Evolutionary conservation across 30 jellyfish, hydroid and myxozoan species (phyloP).

Genomic region (Aurelia sp.): DNA sequence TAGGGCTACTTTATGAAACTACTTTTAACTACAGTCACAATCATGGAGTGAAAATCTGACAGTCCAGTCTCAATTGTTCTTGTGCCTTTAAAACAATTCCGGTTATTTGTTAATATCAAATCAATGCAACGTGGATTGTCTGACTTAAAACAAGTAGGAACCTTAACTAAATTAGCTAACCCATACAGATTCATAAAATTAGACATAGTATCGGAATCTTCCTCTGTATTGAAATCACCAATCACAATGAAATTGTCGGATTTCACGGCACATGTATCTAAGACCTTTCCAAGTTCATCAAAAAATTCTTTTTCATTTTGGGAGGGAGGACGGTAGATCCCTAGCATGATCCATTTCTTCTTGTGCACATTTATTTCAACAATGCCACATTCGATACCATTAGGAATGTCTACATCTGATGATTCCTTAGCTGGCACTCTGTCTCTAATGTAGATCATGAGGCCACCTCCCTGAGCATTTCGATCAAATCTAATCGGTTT

Average conservation of each 20-base stretch:
- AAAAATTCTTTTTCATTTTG: conserved; percentile 31
- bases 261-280: conserved; percentile 25
- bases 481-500: not conserved
- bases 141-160: not conserved
- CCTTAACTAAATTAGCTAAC: conserved; percentile 32
- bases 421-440: conserved; percentile 15
- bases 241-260: conserved; percentile 44
- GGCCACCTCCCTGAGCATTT: conserved; percentile 38
- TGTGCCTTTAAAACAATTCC: conserved; percentile 11
- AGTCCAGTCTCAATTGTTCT: conserved; percentile 17
- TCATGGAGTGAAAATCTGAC: conserved; percentile 16
- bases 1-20: conserved; percentile 35
- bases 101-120: not conserved
- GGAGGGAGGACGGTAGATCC: not conserved
- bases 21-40: not conserved
- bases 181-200: conserved; percentile 52
- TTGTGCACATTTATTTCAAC: conserved; percentile 51
- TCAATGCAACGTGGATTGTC: not conserved
- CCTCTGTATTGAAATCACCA: conserved; percentile 48
- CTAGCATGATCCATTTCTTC: conserved; percentile 48
- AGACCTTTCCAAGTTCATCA: conserved; percentile 10
- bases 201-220: conserved; percentile 28
- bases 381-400: conserved; percentile 35
- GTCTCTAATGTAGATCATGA: conserved; percentile 22
- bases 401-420: not conserved